A percentile compares a stretch with the other conserved stretches of the same genome.
Conservation (phyloP, 30 jellyfish, hydroid and myxozoan species). For the Rhopilema esculentum region DNA sequence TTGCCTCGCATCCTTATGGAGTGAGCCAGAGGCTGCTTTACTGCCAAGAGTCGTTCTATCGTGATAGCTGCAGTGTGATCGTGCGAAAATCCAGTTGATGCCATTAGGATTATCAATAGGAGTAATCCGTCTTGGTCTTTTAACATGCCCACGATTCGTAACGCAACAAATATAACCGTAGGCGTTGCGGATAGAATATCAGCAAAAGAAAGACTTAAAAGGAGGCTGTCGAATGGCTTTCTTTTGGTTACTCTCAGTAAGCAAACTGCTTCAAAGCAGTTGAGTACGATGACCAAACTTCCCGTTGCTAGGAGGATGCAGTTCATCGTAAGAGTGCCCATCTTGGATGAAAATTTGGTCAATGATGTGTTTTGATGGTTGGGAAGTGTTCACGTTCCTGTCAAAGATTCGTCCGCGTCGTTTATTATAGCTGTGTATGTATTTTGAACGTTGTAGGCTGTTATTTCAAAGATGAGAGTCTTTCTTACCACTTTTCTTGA, state of each 20-base stretch:
- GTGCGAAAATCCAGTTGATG: slow-evolving; percentile 30
- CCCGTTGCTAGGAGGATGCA: slow-evolving; percentile 12
- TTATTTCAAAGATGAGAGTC: too few relatives aligned
- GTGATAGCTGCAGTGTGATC: slow-evolving; percentile 39
- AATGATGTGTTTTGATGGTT: too few relatives aligned
- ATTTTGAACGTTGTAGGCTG: too few relatives aligned
- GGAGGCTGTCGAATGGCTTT: slow-evolving; percentile 58
- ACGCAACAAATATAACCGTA: not conserved
- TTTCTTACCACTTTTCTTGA: too few relatives aligned
- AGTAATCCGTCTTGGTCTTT: not conserved
- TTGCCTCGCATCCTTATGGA: slow-evolving; percentile 25
- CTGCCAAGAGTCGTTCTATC: slow-evolving; percentile 51
- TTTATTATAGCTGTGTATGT: too few relatives aligned
- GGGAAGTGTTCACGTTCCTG: too few relatives aligned
- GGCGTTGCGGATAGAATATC: slow-evolving; percentile 24
- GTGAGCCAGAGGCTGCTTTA: slow-evolving; percentile 45
- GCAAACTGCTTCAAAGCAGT: slow-evolving; percentile 3
- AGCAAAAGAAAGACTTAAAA: slow-evolving; percentile 53
- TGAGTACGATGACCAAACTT: slow-evolving; percentile 5
- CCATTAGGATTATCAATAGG: not conserved
- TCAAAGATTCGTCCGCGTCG: too few relatives aligned
- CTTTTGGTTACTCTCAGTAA: slow-evolving; percentile 2
- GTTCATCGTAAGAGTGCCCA: not conserved
- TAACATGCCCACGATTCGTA: not conserved
- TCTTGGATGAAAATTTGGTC: not conserved